These are phyloP conservation scores for Lepus townsendii DNA, from an alignment of 2,797 vertebrate genomes.

Conservation along the genomic window DNA sequence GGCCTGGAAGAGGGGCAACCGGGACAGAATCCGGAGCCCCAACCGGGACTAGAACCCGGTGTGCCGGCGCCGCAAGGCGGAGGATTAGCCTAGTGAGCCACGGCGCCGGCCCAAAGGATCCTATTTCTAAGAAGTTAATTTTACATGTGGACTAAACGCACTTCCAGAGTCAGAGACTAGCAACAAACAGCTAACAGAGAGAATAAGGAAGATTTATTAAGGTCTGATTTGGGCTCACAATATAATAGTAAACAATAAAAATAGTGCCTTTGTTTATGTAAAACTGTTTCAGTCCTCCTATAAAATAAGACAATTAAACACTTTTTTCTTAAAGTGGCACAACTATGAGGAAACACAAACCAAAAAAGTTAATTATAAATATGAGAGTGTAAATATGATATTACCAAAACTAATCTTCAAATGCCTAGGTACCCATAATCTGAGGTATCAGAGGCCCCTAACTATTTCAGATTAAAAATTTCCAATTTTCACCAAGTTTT, in stretches of 20 bases:
- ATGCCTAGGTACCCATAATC: neutral
- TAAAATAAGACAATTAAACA: neutral
- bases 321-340: slow-evolving; percentile 23
- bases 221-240: neutral
- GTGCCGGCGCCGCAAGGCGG: no score
- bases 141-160: neutral
- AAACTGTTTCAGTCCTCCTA: neutral
- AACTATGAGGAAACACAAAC: slow-evolving; percentile 5
- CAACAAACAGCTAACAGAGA: neutral
- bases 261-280: neutral
- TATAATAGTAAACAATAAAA: neutral
- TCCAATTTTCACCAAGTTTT: slow-evolving; percentile 10
- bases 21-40: no score
- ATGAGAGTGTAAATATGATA: neutral
- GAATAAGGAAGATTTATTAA: neutral
- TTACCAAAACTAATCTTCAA: slow-evolving; percentile 21
- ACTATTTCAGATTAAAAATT: neutral
- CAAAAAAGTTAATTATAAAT: neutral
- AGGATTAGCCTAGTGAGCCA: no score
- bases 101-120: neutral
- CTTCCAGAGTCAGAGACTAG: neutral
- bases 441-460: neutral
- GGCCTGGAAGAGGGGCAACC: no score
- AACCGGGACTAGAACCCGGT: no score
- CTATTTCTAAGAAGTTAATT: neutral